Conservation (phyloP, 2,888 invertebrate species). For the Troides aeacus region DNA sequence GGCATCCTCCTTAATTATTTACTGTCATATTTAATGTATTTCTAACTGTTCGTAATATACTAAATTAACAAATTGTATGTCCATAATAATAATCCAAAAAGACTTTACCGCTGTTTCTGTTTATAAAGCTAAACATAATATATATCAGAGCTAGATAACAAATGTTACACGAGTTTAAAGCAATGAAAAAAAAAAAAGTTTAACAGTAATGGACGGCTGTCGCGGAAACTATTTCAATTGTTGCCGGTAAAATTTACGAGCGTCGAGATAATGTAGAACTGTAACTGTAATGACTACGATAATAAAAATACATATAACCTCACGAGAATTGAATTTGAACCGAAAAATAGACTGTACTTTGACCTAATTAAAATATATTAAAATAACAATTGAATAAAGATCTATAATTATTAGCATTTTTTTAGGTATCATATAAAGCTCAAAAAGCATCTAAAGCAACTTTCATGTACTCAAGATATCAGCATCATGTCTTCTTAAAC, state of each 20-base stretch:
- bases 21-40: not conserved
- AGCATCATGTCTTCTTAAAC: too few species aligned
- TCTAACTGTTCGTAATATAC: not conserved
- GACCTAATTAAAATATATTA: not conserved
- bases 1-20: too few species aligned
- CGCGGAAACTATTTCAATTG: slow-evolving; percentile 22
- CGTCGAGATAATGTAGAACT: not conserved
- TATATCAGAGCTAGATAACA: not conserved
- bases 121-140: not conserved
- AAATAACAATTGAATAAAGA: not conserved
- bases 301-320: not conserved
- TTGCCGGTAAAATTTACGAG: slow-evolving; percentile 18
- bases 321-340: not conserved
- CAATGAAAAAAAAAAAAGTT: slow-evolving; percentile 9
- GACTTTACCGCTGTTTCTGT: not conserved
- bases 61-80: not conserved
- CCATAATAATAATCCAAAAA: too few species aligned
- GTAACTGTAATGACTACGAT: not conserved
- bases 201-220: slow-evolving; percentile 19
- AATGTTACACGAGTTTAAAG: not conserved
- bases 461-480: too few species aligned
- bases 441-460: too few species aligned
- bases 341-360: not conserved
- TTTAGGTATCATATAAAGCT: too few species aligned
- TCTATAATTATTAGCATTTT: too few species aligned